Base-by-base conservation (phyloP, 2,888 invertebrate genomes). In the Scrobipalpa costella region DNA sequence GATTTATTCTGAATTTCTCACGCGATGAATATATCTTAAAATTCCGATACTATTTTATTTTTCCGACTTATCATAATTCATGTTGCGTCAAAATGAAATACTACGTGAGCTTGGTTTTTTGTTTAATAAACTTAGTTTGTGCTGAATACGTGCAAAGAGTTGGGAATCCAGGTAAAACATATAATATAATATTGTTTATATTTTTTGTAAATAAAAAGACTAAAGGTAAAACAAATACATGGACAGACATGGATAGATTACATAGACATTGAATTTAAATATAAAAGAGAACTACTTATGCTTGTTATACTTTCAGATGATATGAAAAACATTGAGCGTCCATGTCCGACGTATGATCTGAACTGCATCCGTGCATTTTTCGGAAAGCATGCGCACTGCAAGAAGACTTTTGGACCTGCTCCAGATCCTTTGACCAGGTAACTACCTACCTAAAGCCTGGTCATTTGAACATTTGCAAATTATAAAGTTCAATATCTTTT, bases 311-410 rank as follows among this genome's bases (percentile, higher is more conserved):
- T 44, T 44, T n/a, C n/a, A 57, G 57, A 57, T 33, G 55, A 50
- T 5, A 19, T n/a, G 6, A 50, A 47, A 11, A 55, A 33, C 49
- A 58, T 64, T 15, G 60, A 62, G n/a, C 66, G 71, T 8, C 74
- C 74, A 3, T 75, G 75, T 58, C 61, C 57, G 5, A 61, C 64
- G 8, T 59, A 40, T n/a, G 63, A 63, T n/a, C 17, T 63, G 11
- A 60, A 63, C 52, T 63, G 63, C 59, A 55, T 63, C 8, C 59
- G 63, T 7, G 21, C 15, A 1, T 63, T 36, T 47, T 63, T 63
- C 57, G n/a, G 7, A 6, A 21, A 47, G 13, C 63, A 63, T 36
- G 15, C 63, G 1, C 38, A 59, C 17, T 60, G 59, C 44, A 49
- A 27, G 40, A 61, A 64, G 13, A 57, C 63, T 0, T 19, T 62